Conservation (phyloP, 1,140 invertebrate species). For the Drosophila ficusphila region DNA sequence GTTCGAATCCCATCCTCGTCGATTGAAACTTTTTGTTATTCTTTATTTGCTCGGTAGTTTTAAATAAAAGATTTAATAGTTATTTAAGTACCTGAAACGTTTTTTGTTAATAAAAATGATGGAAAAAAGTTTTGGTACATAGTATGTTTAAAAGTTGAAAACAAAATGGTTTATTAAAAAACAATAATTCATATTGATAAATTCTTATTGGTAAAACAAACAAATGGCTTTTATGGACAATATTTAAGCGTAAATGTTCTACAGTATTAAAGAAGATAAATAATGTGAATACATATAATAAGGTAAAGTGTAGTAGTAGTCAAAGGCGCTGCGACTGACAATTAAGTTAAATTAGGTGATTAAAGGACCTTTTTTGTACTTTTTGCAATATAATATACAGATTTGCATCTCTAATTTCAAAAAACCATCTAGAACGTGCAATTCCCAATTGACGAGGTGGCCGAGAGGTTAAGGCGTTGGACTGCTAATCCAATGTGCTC, state of each 20-base stretch:
- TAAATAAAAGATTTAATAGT: background rate
- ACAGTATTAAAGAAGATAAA: too few species aligned
- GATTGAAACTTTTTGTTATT: slow-evolving; percentile 54
- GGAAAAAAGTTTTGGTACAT: too few species aligned
- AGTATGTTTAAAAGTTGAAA: too few species aligned
- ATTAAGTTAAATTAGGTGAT: background rate
- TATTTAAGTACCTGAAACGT: background rate
- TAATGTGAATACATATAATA: too few species aligned
- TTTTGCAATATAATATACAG: background rate
- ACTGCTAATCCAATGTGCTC: slow-evolving; percentile 90
- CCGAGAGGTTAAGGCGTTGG: slow-evolving; percentile 95
- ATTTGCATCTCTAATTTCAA: background rate
- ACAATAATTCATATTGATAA: too few species aligned
- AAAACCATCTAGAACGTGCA: slow-evolving; percentile 2
- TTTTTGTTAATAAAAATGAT: too few species aligned
- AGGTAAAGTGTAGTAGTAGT: too few species aligned
- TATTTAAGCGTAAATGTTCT: too few species aligned
- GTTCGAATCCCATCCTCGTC: slow-evolving; percentile 95
- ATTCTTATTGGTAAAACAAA: too few species aligned
- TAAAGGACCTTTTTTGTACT: background rate
- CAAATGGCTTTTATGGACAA: too few species aligned
- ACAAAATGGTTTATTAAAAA: too few species aligned
- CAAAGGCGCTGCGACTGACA: too few species aligned
- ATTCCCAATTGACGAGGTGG: slow-evolving; percentile 88
- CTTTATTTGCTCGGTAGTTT: background rate